Percentiles rank a stretch among this genome's conserved stretches.
Evolutionary conservation across 2,113 vertebrate genomes (phyloP).

Genomic region (Columba janthina): DNA sequence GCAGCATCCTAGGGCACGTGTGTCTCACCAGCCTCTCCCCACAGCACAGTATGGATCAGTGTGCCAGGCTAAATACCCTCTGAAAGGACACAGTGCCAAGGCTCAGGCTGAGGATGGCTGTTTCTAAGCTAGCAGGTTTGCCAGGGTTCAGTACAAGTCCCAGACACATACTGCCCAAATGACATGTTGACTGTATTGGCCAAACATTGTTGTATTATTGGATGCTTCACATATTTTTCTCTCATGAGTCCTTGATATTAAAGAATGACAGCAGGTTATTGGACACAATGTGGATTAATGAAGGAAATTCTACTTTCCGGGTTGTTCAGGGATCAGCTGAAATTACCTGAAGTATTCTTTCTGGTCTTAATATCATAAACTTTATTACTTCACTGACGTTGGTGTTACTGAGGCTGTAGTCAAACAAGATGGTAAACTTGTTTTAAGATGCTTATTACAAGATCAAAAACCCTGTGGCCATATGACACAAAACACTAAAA

Average conservation of each 20-base stretch:
- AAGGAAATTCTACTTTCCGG: background rate
- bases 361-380: background rate
- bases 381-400: background rate
- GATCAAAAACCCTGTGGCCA: constrained; percentile 55
- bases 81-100: background rate
- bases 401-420: background rate
- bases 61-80: background rate
- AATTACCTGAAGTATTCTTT: background rate
- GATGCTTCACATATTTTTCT: background rate
- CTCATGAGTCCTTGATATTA: background rate
- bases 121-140: background rate
- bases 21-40: background rate
- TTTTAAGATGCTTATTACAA: constrained; percentile 50
- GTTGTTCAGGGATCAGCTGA: background rate
- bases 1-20: background rate
- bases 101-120: background rate
- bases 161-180: background rate
- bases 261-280: background rate
- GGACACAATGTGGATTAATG: background rate
- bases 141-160: background rate
- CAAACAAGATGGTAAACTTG: background rate
- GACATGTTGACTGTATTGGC: background rate
- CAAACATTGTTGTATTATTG: background rate
- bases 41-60: background rate
- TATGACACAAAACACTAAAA: constrained; percentile 59